Evolutionary conservation across 2,797 vertebrate genomes (phyloP), one percentile per base, ranked within the genome.

Genomic region (Channallabes apus): DNA sequence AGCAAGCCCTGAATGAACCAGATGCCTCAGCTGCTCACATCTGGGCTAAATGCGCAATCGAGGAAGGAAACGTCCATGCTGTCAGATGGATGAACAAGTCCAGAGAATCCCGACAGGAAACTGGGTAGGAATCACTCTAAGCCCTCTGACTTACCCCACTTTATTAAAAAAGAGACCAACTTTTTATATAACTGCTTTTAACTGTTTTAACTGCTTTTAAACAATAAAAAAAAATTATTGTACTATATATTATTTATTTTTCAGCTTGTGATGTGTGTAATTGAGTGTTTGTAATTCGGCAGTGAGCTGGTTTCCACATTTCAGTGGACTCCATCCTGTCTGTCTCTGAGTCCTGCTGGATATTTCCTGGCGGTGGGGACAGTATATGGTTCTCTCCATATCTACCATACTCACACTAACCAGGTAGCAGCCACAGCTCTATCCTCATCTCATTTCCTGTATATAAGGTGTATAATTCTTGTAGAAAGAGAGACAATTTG

Each of bases 1-100:
- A 98, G 90, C 95, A 96, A 90, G 97, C 96, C 9, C 91, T 96
- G 51, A 96, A 95, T 17, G 95, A 97, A 84, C 93, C 95, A 0
- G 72, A 65, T 0, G 82, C 87, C 0, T 94, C 92, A 0, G 62
- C 91, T 0, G 91, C 96, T 84, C 95, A 93, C 85, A 20, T 1
- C 62, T 97, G 96, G 94, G 96, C 95, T 11, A 87, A 89, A 41
- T 78, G 83, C 59, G 85, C 95, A 88, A 46, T 87, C 89, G 89
- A 86, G 22, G 89, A 87, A 56, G 89, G 88, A 82, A 85, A 87
- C 0, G 27, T 82, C 20, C 86, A 82, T 2, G 90, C 90, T 0
- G 85, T 96, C 3, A 85, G 91, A 82, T 94, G 93, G 93, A 84
- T 90, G 14, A 96, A 96, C 89, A 94, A 91, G 46, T 87, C 88